Evolutionary conservation across 2,888 invertebrate species (phyloP).

Genomic region (Ametastegia equiseti): DNA sequence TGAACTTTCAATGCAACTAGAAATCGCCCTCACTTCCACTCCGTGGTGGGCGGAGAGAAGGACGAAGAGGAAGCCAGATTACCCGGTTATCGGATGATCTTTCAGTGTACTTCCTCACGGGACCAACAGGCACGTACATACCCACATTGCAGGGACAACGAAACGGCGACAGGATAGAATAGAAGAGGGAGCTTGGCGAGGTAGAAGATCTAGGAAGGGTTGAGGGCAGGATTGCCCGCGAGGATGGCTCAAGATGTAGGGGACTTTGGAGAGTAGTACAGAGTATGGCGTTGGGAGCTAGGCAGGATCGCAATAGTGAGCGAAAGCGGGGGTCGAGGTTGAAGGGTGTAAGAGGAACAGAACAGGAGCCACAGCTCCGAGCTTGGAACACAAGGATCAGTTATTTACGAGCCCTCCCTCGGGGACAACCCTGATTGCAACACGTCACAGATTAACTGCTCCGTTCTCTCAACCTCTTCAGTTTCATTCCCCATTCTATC

Average conservation of each 20-base stretch:
- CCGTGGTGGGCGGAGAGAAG: neutral
- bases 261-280: constrained; percentile 40
- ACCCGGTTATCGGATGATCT: constrained; percentile 21
- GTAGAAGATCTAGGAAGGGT: constrained; percentile 43
- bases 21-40: neutral
- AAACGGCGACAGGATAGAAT: constrained; percentile 19
- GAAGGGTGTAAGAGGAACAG: constrained; percentile 30
- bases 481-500: constrained; percentile 30
- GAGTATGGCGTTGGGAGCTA: constrained; percentile 14
- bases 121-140: constrained; percentile 28
- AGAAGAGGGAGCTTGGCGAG: neutral
- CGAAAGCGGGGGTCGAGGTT: neutral
- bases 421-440: constrained; percentile 62
- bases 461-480: constrained; percentile 37
- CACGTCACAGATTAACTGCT: constrained; percentile 60
- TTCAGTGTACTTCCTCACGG: neutral
- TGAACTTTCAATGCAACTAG: neutral
- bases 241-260: constrained; percentile 45
- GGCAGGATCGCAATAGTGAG: neutral
- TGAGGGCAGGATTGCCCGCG: constrained; percentile 30
- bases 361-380: constrained; percentile 40
- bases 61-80: neutral
- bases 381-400: constrained; percentile 53
- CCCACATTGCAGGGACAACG: constrained; percentile 28
- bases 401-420: constrained; percentile 57